Evolutionary conservation across 2,113 vertebrate genomes (phyloP).

Genomic region (Pangasianodon gigas): DNA sequence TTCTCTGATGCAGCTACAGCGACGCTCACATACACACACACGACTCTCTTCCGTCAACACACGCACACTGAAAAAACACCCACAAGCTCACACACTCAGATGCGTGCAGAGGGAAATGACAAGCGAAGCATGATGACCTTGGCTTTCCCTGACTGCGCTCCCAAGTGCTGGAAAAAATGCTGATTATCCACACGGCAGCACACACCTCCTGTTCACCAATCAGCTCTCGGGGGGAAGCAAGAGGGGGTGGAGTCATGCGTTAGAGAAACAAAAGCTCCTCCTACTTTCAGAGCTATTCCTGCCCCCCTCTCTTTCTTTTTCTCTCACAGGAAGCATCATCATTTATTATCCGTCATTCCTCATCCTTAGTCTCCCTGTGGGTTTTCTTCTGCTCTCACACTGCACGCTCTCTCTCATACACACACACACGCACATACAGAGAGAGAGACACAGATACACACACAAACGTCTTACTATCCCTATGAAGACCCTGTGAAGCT

Average conservation of each 20-base stretch:
- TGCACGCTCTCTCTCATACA: neutral
- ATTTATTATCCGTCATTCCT: neutral
- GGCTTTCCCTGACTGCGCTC: conserved; percentile 64
- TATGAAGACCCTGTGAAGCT: no score
- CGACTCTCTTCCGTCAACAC: neutral
- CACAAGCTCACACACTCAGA: conserved; percentile 36
- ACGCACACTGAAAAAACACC: conserved; percentile 5
- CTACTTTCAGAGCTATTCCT: neutral
- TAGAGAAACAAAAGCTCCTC: conserved; percentile 20
- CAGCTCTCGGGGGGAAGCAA: conserved; percentile 10
- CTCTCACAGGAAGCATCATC: neutral
- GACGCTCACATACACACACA: conserved; percentile 51
- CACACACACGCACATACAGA: neutral
- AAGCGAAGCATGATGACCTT: conserved; percentile 72
- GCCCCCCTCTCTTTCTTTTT: neutral
- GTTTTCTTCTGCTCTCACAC: conserved; percentile 44
- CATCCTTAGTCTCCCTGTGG: conserved; percentile 10
- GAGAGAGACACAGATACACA: neutral
- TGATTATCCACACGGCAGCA: conserved; percentile 50
- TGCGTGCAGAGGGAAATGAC: conserved; percentile 56
- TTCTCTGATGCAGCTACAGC: conserved; percentile 52
- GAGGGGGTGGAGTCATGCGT: neutral
- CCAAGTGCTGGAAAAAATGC: conserved; percentile 54
- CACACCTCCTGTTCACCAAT: conserved; percentile 47
- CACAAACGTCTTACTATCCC: neutral